Base-by-base conservation (phyloP, 2,888 invertebrate species). In the Physocephala rufipes region DNA sequence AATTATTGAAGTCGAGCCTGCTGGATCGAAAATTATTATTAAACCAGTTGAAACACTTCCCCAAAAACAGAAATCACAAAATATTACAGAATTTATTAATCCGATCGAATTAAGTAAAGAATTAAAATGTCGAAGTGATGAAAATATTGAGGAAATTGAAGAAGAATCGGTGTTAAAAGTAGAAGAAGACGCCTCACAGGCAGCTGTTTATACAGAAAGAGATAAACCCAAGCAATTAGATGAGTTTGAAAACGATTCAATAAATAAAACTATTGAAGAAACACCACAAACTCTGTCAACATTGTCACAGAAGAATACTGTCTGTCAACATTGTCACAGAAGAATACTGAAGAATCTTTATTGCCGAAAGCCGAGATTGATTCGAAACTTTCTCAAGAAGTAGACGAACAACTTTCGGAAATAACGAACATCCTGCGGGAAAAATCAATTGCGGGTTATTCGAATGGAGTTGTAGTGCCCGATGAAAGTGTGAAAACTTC, bases 1-100 rank as follows among this genome's bases (percentile, higher is more conserved):
- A 73, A 80, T 85, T 1, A 80, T 85, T 67, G 85, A 85, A 75
- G 81, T 85, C 30, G 82, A 84, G 76, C 85, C 85, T 69, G 83
- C 81, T 30, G 82, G 81, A 64, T 78, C 79, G 7, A 77, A 80
- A 72, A 78, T 77, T 13, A n/a, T n/a, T n/a, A 81, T 79, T 24
- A 80, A 82, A 71, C 79, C 78, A n/a, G 73, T 84, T 30, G 78
- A 83, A 73, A 79, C 76, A n/a, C 74, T 76, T 64, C 71, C 81
- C 45, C 75, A 80, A 15, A 26, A 55, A 24, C 63, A 58, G 36
- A 51, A 36, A 16, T 30, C 45, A 62, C 43, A 61, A 63, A 36
- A 53, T n/a, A 62, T 43, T 3, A 49, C 67, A 45, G 72, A 67
- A 9, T 24, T 67, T 9, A 13, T 53, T 15, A 45, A 63, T 15